Percentiles rank a stretch among this genome's conserved stretches.
These are phyloP conservation scores for Lutraria lutraria DNA, from an alignment of 2,888 invertebrate species.

Conservation along the genomic window DNA sequence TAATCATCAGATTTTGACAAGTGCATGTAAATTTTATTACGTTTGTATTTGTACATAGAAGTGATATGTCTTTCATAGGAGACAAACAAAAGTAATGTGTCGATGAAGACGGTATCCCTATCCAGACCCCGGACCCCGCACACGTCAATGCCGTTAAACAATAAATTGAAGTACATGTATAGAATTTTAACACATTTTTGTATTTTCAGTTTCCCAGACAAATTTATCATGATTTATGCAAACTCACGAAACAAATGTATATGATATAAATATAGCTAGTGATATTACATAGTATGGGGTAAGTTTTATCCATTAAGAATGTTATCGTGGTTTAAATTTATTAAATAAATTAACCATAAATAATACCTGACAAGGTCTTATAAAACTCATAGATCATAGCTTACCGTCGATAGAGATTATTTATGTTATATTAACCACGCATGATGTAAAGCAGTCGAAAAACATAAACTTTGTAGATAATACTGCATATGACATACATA, in stretches of 20 bases:
- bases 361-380: constrained; percentile 43
- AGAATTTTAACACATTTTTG: neutral
- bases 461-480: constrained; percentile 39
- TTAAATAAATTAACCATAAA: constrained; percentile 50
- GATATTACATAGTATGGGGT: constrained; percentile 48
- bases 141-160: neutral
- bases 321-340: constrained; percentile 45
- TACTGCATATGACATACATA: constrained; percentile 35
- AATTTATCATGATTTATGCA: constrained; percentile 17
- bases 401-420: constrained; percentile 51
- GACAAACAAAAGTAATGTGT: no score
- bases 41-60: no score
- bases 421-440: constrained; percentile 59
- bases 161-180: neutral
- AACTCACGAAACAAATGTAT: neutral
- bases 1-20: no score
- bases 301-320: constrained; percentile 37
- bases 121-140: no score
- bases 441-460: constrained; percentile 59
- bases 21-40: no score
- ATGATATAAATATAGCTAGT: constrained; percentile 7
- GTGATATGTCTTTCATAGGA: no score
- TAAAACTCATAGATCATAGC: constrained; percentile 53
- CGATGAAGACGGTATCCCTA: no score
- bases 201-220: neutral